Evolutionary conservation across 2,888 invertebrate genomes (phyloP).

Genomic region (Lordiphosa fenestrarum): DNA sequence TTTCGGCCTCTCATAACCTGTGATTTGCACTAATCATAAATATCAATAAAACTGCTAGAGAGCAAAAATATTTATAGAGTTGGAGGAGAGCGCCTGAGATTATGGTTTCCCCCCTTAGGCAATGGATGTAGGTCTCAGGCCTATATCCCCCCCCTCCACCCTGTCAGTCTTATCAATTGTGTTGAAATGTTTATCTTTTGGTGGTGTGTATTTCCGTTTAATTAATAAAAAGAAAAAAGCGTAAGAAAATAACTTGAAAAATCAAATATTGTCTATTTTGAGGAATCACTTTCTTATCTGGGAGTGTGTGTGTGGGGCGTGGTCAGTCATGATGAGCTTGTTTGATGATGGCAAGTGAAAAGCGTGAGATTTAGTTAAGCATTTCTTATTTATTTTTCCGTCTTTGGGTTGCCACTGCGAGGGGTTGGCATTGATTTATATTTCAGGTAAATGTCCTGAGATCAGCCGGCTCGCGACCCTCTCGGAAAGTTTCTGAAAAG

Average conservation of each 20-base stretch:
- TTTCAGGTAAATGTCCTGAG: slow-evolving; percentile 72
- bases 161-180: too few species aligned
- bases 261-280: slow-evolving; percentile 66
- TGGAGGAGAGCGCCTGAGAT: not conserved
- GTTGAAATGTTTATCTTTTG: slow-evolving; percentile 21
- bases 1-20: slow-evolving; percentile 21
- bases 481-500: slow-evolving; percentile 46
- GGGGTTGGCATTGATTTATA: slow-evolving; percentile 62
- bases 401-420: not conserved
- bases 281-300: too few species aligned
- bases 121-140: not conserved
- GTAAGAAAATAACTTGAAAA: slow-evolving; percentile 27
- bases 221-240: slow-evolving; percentile 63
- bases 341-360: slow-evolving; percentile 6
- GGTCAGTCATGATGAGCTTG: slow-evolving; percentile 32
- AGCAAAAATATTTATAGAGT: slow-evolving; percentile 3
- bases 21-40: slow-evolving; percentile 49
- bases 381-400: slow-evolving; percentile 2
- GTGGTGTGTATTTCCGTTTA: slow-evolving; percentile 52
- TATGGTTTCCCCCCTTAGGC: too few species aligned
- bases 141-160: not conserved
- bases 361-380: slow-evolving; percentile 2
- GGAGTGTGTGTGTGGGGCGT: slow-evolving; percentile 38
- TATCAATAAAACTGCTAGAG: slow-evolving; percentile 49
- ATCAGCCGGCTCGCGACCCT: slow-evolving; percentile 56